These are phyloP conservation scores for Clarias gariepinus DNA, from an alignment of 2,113 vertebrate genomes.

Conservation along the genomic window DNA sequence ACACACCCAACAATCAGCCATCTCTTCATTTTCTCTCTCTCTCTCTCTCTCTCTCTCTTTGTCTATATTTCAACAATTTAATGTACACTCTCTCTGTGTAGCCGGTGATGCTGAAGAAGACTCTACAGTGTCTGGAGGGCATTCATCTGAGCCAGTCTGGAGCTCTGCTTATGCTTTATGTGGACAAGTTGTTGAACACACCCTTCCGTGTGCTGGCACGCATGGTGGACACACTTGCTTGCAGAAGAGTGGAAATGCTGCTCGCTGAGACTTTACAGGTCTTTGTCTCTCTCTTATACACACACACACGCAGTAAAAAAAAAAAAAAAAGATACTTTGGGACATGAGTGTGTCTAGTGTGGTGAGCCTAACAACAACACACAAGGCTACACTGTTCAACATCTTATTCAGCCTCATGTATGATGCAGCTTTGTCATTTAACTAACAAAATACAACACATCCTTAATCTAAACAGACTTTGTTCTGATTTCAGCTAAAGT, in stretches of 20 bases:
- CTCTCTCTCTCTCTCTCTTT: not conserved
- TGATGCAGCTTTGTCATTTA: not conserved
- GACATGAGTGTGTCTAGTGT: not conserved
- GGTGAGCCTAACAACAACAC: not conserved
- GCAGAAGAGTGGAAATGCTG: conserved; percentile 95
- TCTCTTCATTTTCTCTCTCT: not conserved
- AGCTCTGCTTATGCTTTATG: conserved; percentile 87
- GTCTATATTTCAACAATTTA: too few relatives aligned
- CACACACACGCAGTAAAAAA: too few relatives aligned
- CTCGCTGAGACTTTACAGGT: conserved; percentile 93
- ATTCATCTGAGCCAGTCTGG: conserved; percentile 98
- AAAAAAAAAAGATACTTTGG: not conserved
- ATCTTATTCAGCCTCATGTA: not conserved
- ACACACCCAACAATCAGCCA: not conserved
- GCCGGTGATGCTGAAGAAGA: conserved; percentile 92
- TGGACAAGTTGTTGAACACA: conserved; percentile 90
- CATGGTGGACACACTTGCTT: conserved; percentile 94
- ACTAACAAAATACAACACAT: not conserved
- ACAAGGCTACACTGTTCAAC: not conserved
- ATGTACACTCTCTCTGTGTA: conserved; percentile 48
- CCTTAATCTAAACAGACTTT: not conserved
- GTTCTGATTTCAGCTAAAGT: not conserved
- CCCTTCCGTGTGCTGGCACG: conserved; percentile 92
- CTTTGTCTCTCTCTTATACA: conserved; percentile 2
- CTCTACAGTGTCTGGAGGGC: conserved; percentile 93